A percentile compares a stretch with the other conserved stretches of the same genome.
These are phyloP conservation scores for Emydocephalus ijimae DNA, from an alignment of 2,113 vertebrate species.

Conservation along the genomic window DNA sequence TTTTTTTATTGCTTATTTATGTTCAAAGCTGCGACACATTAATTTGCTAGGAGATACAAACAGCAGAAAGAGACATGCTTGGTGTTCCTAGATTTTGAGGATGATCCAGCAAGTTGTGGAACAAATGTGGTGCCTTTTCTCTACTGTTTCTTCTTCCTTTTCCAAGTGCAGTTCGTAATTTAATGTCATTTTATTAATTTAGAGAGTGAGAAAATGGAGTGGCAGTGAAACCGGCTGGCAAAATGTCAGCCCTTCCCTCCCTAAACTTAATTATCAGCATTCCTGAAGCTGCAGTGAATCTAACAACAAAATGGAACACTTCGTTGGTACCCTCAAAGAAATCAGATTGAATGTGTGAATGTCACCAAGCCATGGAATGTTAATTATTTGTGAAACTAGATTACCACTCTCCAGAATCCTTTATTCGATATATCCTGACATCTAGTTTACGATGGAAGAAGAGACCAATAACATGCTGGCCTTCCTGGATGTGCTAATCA, in stretches of 20 bases:
- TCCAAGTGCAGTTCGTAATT: neutral
- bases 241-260: neutral
- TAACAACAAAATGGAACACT: neutral
- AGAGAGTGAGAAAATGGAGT: neutral
- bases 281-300: neutral
- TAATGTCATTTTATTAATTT: neutral
- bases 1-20: neutral
- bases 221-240: neutral
- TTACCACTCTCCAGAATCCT: neutral
- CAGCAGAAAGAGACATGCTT: neutral
- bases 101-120: neutral
- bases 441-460: too few species aligned
- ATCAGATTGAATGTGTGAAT: neutral
- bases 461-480: too few species aligned
- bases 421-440: neutral
- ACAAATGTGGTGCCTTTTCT: neutral
- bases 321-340: neutral
- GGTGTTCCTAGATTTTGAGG: neutral
- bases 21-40: neutral
- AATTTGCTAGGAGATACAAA: neutral
- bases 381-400: neutral
- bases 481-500: too few species aligned
- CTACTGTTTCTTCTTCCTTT: neutral
- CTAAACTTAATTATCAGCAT: neutral
- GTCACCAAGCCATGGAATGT: neutral